Evolutionary conservation across 53 echinoderm and acorn worm genomes (phyloP).

Genomic region (Luidia sarsii): DNA sequence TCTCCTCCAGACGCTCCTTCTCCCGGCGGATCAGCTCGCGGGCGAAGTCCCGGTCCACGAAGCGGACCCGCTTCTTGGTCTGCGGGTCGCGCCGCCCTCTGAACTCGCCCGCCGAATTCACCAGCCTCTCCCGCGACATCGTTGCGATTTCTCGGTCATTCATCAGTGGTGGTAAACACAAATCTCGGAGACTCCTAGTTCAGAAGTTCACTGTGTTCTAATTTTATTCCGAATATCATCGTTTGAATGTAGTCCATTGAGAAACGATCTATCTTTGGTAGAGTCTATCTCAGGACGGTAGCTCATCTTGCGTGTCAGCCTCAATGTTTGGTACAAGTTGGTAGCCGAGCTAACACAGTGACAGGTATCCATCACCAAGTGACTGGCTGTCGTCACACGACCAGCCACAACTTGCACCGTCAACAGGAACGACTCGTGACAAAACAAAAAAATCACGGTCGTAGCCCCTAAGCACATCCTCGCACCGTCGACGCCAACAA

Average conservation of each 20-base stretch:
- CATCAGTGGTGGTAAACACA: too few species aligned
- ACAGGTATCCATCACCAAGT: slow-evolving; percentile 30
- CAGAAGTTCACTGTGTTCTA: not conserved
- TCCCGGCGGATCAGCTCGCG: slow-evolving; percentile 64
- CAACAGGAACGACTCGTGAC: not conserved
- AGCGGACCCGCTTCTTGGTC: slow-evolving; percentile 65
- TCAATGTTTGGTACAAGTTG: not conserved
- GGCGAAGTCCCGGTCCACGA: slow-evolving; percentile 61
- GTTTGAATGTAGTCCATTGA: too few species aligned
- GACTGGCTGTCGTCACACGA: too few species aligned
- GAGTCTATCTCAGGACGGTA: too few species aligned
- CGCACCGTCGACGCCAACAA: not conserved
- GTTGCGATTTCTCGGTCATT: slow-evolving; percentile 15
- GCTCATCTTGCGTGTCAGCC: too few species aligned
- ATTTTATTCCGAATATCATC: too few species aligned
- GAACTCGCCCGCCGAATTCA: slow-evolving; percentile 17
- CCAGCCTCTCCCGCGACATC: slow-evolving; percentile 15
- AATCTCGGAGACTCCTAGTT: not conserved
- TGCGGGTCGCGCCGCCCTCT: too few species aligned
- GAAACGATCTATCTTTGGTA: too few species aligned
- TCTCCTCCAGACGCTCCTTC: slow-evolving; percentile 54
- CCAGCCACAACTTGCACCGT: not conserved
- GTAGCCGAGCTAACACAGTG: slow-evolving; percentile 15
- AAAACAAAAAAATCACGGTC: too few species aligned
- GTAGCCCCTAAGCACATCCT: too few species aligned